Base-by-base conservation (phyloP, 2,888 invertebrate genomes). In the Pherbina coryleti region DNA sequence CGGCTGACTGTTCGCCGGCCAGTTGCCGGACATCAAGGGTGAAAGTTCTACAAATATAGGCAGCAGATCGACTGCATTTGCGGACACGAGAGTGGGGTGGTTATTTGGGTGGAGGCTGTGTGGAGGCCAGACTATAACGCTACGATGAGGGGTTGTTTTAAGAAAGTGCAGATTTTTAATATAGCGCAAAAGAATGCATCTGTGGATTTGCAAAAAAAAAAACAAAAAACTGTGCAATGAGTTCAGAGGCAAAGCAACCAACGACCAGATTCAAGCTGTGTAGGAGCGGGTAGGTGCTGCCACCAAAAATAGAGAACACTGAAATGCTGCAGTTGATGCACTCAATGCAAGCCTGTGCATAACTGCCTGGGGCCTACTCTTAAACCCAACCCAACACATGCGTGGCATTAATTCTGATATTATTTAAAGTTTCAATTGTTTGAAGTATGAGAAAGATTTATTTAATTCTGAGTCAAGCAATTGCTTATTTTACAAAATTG, bases 1-100 rank as follows among this genome's bases (percentile, higher is more conserved):
- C n/a, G 66, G 34, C 66, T 19, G 66, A 17, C 28, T 22, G 49
- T 31, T 28, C 25, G 69, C 14, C 69, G 49, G 8, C 31, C 34
- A 17, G n/a, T 55, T 22, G 72, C 72, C 72, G 72, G 72, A 57
- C 72, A 72, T 72, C 60, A 60, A 44, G 72, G 72, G 72, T 72
- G 72, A 37, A 72, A 72, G 60, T 72, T 34, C 37, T 34, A 60
- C 60, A 28, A 60, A 60, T 22, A 34, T 31, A 49, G 28, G 53
- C 51, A 44, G 44, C 5, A 67, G 37, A 66, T 34, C 37, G 19
- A 17, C 31, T 66, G 34, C n/a, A 28, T n/a, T 28, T 31, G 31
- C 3, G 37, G 66, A n/a, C 31, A n/a, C 19, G 14, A 57, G 19
- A 22, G 57, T n/a, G 9, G 14, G 22, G 19, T 22, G 22, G 9